Evolutionary conservation across 2,113 vertebrate genomes (phyloP).

Genomic region (Amphilophus citrinellus): DNA sequence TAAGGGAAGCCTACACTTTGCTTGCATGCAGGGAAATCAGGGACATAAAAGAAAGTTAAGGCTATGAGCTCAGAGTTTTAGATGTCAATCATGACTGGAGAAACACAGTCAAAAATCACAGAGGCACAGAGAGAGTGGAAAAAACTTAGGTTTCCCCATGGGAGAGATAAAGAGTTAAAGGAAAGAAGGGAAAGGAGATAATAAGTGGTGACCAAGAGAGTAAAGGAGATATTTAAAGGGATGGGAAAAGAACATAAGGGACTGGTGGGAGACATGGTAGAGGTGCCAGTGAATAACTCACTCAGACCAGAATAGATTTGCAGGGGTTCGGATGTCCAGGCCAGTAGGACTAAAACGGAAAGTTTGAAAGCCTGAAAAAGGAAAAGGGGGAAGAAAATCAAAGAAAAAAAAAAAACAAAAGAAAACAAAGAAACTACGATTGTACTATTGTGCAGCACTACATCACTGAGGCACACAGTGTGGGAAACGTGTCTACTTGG

Average conservation of each 20-base stretch:
- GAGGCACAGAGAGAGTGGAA: slow-evolving; percentile 34
- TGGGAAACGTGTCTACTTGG: not conserved
- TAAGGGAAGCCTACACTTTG: not conserved
- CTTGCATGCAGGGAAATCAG: slow-evolving; percentile 37
- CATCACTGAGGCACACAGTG: not conserved
- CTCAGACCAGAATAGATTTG: slow-evolving; percentile 76
- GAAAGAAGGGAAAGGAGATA: not conserved
- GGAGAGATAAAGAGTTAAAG: slow-evolving; percentile 36
- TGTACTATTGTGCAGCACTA: not conserved
- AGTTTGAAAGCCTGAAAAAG: slow-evolving; percentile 64
- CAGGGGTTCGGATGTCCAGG: slow-evolving; percentile 56
- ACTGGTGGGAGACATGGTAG: not conserved
- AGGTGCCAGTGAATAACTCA: slow-evolving; percentile 69
- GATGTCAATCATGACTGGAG: slow-evolving; percentile 70
- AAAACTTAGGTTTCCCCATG: slow-evolving; percentile 53
- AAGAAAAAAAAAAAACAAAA: too few species aligned
- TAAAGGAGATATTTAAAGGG: slow-evolving; percentile 29
- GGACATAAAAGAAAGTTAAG: slow-evolving; percentile 36
- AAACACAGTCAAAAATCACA: slow-evolving; percentile 55
- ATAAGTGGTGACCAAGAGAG: not conserved
- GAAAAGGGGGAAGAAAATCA: not conserved
- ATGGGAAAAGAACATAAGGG: slow-evolving; percentile 21
- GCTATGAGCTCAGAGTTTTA: slow-evolving; percentile 33
- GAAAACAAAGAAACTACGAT: not conserved
- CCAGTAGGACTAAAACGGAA: slow-evolving; percentile 72